These are phyloP conservation scores for Mycalesis mineus DNA, from an alignment of 2,888 invertebrate species.

Conservation along the genomic window DNA sequence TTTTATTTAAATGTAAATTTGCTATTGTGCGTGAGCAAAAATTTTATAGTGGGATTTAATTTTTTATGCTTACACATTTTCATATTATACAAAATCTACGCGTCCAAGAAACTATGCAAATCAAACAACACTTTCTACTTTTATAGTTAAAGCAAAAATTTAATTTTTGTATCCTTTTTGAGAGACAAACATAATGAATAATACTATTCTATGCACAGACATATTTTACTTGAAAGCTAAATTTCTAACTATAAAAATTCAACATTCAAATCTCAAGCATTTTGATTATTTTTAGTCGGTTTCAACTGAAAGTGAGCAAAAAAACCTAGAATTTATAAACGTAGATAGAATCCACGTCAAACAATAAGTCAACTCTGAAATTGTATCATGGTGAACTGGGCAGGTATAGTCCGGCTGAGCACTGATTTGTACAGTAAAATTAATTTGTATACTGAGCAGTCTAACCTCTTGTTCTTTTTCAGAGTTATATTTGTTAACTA, in stretches of 20 bases:
- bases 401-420: no score
- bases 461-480: no score
- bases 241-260: slow-evolving; percentile 14
- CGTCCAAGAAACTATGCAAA: background rate
- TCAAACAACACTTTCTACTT: background rate
- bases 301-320: background rate
- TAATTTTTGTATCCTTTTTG: no score
- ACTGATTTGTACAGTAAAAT: no score
- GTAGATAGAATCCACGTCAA: no score
- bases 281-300: slow-evolving; percentile 13
- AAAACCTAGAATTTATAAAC: no score
- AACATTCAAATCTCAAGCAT: slow-evolving; percentile 27
- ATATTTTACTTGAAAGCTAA: slow-evolving; percentile 10
- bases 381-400: no score
- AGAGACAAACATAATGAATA: background rate
- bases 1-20: background rate
- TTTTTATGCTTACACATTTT: background rate
- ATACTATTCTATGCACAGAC: background rate
- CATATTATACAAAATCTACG: background rate
- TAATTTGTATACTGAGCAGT: no score
- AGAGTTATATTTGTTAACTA: no score
- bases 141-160: background rate
- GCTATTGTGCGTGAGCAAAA: slow-evolving; percentile 16
- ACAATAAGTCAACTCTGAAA: no score
- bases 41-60: background rate